Base-by-base conservation (phyloP, 2,113 vertebrate species). In the Gnathonemus longibarbis region DNA sequence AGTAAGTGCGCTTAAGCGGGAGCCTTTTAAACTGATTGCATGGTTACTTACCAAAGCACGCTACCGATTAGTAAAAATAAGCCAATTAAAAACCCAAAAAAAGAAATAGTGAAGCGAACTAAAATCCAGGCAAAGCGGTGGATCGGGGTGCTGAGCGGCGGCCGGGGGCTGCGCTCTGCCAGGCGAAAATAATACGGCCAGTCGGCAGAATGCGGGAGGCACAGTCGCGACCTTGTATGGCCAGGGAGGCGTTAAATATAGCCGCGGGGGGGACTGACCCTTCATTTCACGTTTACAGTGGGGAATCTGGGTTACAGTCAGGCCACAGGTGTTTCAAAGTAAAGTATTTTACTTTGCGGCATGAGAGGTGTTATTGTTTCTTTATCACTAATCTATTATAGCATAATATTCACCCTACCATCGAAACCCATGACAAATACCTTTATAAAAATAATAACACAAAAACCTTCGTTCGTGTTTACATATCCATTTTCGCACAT, bases 131-230 rank as follows among this genome's bases (percentile, higher is more conserved):
- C 90, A 93, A 93, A 95, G 95, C 95, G 92, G 90, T 88, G 19
- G 58, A 50, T 19, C 19, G 1, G 87, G 91, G 95, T 92, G 92
- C 90, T 77, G 92, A 95, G 95, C 91, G 93, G 91, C 94, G 95
- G 94, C 93, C 94, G 95, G 95, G 95, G 95, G 95, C 96, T 96
- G 94, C 88, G 94, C 96, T 93, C 95, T 95, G 94, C 95, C 93
- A 97, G 96, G 96, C 97, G 97, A 98, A 99, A 99, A 99, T 99
- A 99, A 98, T 96, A 97, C 96, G 95, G 97, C 97, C 95, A 96
- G 97, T 97, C 97, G 96, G 96, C 96, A 97, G 97, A 98, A 97
- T 96, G 97, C 96, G 93, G 96, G 95, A 96, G 95, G 96, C 95
- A 93, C 95, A 96, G 93, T 96, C 96, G 95, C 94, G 96, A 95